These are phyloP conservation scores for Leuctra nigra DNA, from an alignment of 2,888 invertebrate genomes.

Conservation along the genomic window DNA sequence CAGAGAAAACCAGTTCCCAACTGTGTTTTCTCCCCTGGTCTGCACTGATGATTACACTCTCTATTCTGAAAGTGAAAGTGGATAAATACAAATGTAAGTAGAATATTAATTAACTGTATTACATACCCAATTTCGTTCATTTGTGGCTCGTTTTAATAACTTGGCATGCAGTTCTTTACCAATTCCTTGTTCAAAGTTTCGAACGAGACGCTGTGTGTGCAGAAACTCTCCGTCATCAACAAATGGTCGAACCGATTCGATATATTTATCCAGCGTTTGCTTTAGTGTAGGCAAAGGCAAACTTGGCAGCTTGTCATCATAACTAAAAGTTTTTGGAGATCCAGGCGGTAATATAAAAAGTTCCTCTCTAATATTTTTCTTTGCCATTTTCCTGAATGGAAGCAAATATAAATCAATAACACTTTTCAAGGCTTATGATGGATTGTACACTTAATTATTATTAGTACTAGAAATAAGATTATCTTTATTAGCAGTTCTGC, in stretches of 20 bases:
- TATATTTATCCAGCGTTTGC: conserved; percentile 47
- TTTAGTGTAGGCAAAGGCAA: conserved; percentile 48
- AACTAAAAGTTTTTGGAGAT: conserved; percentile 41
- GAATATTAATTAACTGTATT: not conserved
- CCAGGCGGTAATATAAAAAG: conserved; percentile 13
- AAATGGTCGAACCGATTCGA: conserved; percentile 45
- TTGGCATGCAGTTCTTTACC: conserved; percentile 45
- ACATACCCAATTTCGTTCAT: conserved; percentile 47
- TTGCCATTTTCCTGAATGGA: too few species aligned
- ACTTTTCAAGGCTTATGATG: too few species aligned
- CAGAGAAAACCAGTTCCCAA: too few species aligned
- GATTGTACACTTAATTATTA: too few species aligned
- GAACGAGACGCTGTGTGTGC: conserved; percentile 41
- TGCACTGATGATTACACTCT: too few species aligned
- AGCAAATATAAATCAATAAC: too few species aligned
- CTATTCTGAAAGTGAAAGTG: too few species aligned
- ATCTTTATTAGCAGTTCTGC: too few species aligned
- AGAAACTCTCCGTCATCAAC: conserved; percentile 42
- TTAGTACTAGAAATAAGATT: too few species aligned
- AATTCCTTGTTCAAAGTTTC: conserved; percentile 44
- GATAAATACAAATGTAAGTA: too few species aligned
- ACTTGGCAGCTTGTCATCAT: conserved; percentile 45
- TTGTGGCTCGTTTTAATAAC: conserved; percentile 41
- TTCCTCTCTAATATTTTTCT: not conserved
- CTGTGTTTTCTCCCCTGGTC: too few species aligned